A percentile compares a stretch with the other conserved stretches of the same genome.
phyloP scores from a whole-genome alignment of 53 echinoderm and acorn worm genomes.

The Luidia sarsii region DNA sequence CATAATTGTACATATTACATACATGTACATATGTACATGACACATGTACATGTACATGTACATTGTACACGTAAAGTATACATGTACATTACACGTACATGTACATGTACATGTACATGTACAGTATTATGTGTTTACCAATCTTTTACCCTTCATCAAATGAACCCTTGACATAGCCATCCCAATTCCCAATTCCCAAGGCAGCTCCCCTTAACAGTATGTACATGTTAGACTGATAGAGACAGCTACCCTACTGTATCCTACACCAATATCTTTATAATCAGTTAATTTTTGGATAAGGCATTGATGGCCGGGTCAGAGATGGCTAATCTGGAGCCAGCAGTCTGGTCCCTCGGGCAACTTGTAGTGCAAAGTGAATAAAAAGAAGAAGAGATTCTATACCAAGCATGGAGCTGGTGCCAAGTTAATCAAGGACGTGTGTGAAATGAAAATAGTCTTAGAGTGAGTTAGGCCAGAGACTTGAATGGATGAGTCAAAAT shows the following conservation, averaged over 20 bases:
- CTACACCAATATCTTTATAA: slow-evolving; percentile 8
- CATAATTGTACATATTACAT: background rate
- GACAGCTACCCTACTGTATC: too few species aligned
- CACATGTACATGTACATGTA: too few species aligned
- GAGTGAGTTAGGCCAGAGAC: too few species aligned
- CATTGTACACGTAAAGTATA: too few species aligned
- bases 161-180: background rate
- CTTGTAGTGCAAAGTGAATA: slow-evolving; percentile 1
- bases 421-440: background rate
- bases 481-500: too few species aligned
- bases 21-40: too few species aligned
- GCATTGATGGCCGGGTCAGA: slow-evolving; percentile 14
- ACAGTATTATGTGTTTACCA: too few species aligned
- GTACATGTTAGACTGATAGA: too few species aligned
- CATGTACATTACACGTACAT: too few species aligned
- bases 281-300: slow-evolving; percentile 28
- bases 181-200: background rate
- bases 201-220: background rate
- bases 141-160: background rate
- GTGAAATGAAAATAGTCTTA: slow-evolving; percentile 5
- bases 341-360: slow-evolving; percentile 34
- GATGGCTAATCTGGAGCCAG: slow-evolving; percentile 42
- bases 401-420: too few species aligned
- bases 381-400: too few species aligned
- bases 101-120: too few species aligned